Evolutionary conservation across 2,113 vertebrate genomes (phyloP), one percentile per base, ranked within the genome.

Genomic region (Nothoprocta perdicaria): DNA sequence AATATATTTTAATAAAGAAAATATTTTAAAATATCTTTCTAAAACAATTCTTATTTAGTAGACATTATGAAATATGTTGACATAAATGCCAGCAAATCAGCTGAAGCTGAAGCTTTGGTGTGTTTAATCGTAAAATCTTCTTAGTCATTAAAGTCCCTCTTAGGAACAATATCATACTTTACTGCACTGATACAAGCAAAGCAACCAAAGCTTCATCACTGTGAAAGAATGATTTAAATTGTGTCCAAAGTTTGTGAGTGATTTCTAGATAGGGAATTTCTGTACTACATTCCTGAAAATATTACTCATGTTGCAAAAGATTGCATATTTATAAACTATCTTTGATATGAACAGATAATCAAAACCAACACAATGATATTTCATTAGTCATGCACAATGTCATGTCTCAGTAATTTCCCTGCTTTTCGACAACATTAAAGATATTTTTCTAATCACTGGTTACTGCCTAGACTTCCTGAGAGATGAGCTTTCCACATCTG

Each of bases 21-120:
- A 79, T 27, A 46, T 50, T 90, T 88, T 67, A 55, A 88, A 86
- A 50, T 23, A 35, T 4, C n/a, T 83, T 72, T 83, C 52, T 27
- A 53, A 55, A 55, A 55, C 53, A 29, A 26, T 33, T 50, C 19
- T 80, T 68, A 26, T 26, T 83, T 74, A 63, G 14, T 74, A 61
- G 5, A 61, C 1, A 88, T 27, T 86, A 33, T 55, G 38, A 80
- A 91, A 50, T 71, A 17, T 8, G 27, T 41, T 45, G 29, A 14
- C 41, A 1, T 60, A 88, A 86, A 92, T 88, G 41, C 45, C 57
- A 92, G 67, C 82, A 83, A 23, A 8, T 15, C 23, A 80, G 6
- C 19, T 74, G 52, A 83, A 66, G 23, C n/a, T n/a, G n/a, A 50
- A 89, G 29, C 11, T 66, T 63, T 66, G 41, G 4, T 40, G 31